Conservation (phyloP, 2,888 invertebrate species). For the Megastigmus dorsalis region DNA sequence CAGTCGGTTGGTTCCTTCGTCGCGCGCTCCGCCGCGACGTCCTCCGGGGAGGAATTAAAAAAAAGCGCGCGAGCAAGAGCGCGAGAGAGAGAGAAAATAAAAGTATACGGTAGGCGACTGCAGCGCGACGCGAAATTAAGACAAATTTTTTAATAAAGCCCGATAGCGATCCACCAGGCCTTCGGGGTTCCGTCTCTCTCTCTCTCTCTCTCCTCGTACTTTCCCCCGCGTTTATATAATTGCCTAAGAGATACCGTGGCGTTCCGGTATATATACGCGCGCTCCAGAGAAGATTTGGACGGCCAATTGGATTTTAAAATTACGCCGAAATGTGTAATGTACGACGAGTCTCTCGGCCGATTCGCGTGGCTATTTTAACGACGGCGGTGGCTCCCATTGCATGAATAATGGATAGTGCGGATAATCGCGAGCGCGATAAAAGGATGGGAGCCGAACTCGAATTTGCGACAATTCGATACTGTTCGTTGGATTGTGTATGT, state of each 20-base stretch:
- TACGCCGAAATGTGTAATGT: constrained; percentile 17
- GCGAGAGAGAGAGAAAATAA: no score
- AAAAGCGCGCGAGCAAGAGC: no score
- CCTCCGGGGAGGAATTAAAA: constrained; percentile 38
- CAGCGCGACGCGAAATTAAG: constrained; percentile 61
- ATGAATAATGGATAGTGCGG: constrained; percentile 40
- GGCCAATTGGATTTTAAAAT: constrained; percentile 51
- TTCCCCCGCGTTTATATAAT: constrained; percentile 30
- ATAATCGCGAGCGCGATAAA: not conserved
- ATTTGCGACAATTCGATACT: no score
- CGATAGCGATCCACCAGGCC: constrained; percentile 58
- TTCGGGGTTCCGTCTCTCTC: not conserved
- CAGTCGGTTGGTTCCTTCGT: constrained; percentile 43
- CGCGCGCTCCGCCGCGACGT: not conserved
- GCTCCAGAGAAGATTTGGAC: constrained; percentile 25
- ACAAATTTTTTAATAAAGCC: constrained; percentile 68
- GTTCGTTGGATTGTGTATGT: no score
- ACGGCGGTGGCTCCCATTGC: not conserved
- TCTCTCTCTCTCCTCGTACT: not conserved
- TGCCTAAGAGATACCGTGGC: constrained; percentile 30
- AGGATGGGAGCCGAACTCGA: no score
- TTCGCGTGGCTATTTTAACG: not conserved
- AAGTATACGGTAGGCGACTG: no score
- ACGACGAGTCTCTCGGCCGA: constrained; percentile 23
- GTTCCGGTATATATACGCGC: not conserved